A percentile compares a stretch with the other conserved stretches of the same genome.
These are phyloP conservation scores for Toxonevra muliebris DNA, from an alignment of 2,888 invertebrate genomes.

Conservation along the genomic window DNA sequence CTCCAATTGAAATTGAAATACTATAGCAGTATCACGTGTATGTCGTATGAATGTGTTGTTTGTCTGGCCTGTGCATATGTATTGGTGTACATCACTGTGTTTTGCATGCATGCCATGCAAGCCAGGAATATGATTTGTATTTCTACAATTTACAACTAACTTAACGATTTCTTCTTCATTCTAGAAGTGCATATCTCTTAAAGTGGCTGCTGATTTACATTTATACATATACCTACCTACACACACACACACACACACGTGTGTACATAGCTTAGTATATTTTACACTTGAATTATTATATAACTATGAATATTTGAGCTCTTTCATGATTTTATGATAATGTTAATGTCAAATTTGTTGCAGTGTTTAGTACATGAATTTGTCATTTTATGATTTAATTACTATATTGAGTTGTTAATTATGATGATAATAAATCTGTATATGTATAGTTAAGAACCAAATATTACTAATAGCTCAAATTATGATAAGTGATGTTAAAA, in stretches of 20 bases:
- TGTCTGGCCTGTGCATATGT: not conserved
- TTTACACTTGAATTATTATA: too few relatives aligned
- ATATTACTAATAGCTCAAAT: too few relatives aligned
- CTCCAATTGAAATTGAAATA: not conserved
- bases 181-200: not conserved
- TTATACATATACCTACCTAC: too few relatives aligned
- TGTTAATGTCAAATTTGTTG: too few relatives aligned
- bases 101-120: not conserved
- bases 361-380: not conserved
- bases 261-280: too few relatives aligned
- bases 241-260: too few relatives aligned
- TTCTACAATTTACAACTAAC: not conserved
- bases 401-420: slow-evolving; percentile 24
- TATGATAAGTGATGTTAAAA: too few relatives aligned
- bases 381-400: slow-evolving; percentile 29
- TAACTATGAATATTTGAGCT: too few relatives aligned
- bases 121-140: not conserved
- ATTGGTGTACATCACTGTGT: not conserved
- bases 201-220: slow-evolving; percentile 2
- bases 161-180: not conserved
- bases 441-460: too few relatives aligned
- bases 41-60: not conserved
- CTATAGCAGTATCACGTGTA: not conserved
- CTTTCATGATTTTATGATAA: too few relatives aligned
- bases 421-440: not conserved